These are phyloP conservation scores for Sipha maydis DNA, from an alignment of 2,888 invertebrate species.

Conservation along the genomic window DNA sequence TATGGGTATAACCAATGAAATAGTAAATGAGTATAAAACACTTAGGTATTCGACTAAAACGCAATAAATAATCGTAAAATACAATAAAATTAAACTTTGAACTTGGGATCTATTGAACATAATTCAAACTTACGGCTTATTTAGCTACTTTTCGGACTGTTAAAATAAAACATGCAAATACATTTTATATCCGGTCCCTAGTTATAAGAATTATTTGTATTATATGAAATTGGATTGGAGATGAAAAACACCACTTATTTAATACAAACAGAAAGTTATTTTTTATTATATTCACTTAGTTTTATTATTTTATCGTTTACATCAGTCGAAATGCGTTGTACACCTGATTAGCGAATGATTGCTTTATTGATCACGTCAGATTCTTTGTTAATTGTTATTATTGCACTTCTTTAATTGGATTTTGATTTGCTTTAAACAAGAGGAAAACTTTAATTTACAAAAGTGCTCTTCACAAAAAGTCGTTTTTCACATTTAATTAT, in stretches of 20 bases:
- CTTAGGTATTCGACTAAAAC: too few relatives aligned
- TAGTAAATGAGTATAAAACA: too few relatives aligned
- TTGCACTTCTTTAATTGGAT: not conserved
- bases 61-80: too few relatives aligned
- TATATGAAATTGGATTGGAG: not conserved
- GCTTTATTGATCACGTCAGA: not conserved
- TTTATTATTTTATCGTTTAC: not conserved
- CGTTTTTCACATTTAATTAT: not conserved
- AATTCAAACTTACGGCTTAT: too few relatives aligned
- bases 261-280: not conserved
- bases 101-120: too few relatives aligned
- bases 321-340: not conserved
- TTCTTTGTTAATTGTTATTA: not conserved
- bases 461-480: not conserved
- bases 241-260: not conserved
- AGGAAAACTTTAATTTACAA: not conserved
- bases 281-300: not conserved
- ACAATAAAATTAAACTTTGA: too few relatives aligned
- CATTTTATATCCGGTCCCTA: too few relatives aligned
- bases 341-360: not conserved
- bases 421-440: not conserved
- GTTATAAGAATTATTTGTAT: too few relatives aligned
- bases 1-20: too few relatives aligned
- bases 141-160: too few relatives aligned
- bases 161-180: too few relatives aligned